phyloP scores from a whole-genome alignment of 2,888 invertebrate genomes.

The Drosophila planitibia region DNA sequence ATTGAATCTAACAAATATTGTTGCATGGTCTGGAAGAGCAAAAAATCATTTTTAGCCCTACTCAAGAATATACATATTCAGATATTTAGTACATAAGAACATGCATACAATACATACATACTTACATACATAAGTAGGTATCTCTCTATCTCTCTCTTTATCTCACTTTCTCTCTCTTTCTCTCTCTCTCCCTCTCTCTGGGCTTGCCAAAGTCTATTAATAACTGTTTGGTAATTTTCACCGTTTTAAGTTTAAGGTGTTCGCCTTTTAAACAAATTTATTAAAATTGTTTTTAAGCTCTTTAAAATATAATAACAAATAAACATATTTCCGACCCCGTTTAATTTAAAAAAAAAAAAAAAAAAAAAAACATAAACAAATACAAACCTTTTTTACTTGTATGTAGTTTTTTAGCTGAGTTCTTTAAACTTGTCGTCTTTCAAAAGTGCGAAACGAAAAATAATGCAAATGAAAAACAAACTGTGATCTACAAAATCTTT shows the following conservation, averaged over 20 bases:
- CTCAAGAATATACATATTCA: constrained; percentile 30
- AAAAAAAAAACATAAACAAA: constrained; percentile 1
- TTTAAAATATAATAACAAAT: constrained; percentile 4
- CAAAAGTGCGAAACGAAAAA: constrained; percentile 61
- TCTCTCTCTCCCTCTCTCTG: constrained; percentile 1
- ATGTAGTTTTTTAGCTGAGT: constrained; percentile 18
- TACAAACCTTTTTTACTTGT: constrained; percentile 14
- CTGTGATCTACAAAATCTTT: constrained; percentile 83
- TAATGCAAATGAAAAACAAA: constrained; percentile 82
- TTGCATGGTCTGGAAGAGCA: constrained; percentile 20
- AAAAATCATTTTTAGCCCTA: constrained; percentile 26
- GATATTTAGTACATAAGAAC: constrained; percentile 25
- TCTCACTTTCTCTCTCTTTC: constrained; percentile 20
- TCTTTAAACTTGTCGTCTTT: constrained; percentile 26
- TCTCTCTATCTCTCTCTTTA: constrained; percentile 4
- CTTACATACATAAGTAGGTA: constrained; percentile 1
- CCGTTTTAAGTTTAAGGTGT: constrained; percentile 16
- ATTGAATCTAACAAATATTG: constrained; percentile 36
- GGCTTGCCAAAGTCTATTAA: constrained; percentile 22
- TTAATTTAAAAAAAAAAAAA: constrained; percentile 5
- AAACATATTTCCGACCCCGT: constrained; percentile 17
- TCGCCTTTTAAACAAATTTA: constrained; percentile 18
- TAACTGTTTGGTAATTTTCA: constrained; percentile 25
- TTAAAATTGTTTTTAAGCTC: constrained; percentile 18
- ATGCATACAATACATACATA: constrained; percentile 7